Base-by-base conservation (phyloP, 2,113 vertebrate species). In the Rhabdomys dilectus region DNA sequence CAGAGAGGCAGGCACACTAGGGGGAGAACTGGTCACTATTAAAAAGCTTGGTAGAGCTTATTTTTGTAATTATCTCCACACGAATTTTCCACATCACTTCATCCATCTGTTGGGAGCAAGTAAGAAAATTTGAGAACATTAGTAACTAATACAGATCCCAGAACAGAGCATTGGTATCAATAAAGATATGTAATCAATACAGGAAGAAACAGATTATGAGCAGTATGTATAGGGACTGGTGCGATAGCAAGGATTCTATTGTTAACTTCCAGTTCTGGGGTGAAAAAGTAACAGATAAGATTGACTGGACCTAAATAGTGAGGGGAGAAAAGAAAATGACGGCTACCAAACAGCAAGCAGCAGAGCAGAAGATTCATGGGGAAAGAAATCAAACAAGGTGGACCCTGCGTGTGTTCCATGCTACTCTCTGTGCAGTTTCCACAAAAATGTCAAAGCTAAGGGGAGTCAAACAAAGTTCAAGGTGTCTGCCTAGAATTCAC, bases 381-480 rank as follows among this genome's bases (percentile, higher is more conserved):
- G 58, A 75, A 29, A 7, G 19, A 42, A 78, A 66, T 51, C 3
- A 56, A 36, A 15, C 31, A 53, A 51, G 29, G 31, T 39, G 21
- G 22, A 19, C 4, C 31, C 12, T 7, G 7, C 0, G 2, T 7
- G 5, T 66, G 7, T 36, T 48, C n/a, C 45, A n/a, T 7, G 10
- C 70, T 24, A 19, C 29, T 87, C 21, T 4, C 2, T 16, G 4
- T 4, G 10, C 22, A 56, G 66, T 36, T 53, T 94, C 53, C 56
- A 85, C 36, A 15, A 11, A 73, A 42, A 22, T 22, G 4, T 75
- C 22, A 29, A 60, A 36, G 7, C 22, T 51, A 72, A 5, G 11
- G 31, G 75, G 24, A 58, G 16, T 26, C 48, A 75, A 22, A 31
- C 8, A 36, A 62, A 73, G 19, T 42, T 76, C 64, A 64, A 92